A percentile compares a stretch with the other conserved stretches of the same genome.
Evolutionary conservation across 2,888 invertebrate genomes (phyloP).

Genomic region (Cenopis cana): DNA sequence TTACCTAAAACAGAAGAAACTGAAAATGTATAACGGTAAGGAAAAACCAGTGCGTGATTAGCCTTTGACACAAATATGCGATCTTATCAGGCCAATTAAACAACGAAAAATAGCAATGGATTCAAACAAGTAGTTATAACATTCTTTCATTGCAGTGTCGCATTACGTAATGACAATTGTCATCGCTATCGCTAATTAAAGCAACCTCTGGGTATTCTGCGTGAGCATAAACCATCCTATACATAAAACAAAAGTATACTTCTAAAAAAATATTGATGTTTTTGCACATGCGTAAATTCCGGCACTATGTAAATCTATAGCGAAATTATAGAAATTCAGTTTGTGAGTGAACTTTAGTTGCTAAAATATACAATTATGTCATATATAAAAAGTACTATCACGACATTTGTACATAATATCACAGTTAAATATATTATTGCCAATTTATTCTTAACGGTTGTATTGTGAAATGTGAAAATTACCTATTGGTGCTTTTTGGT

Average conservation of each 20-base stretch:
- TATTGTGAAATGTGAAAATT: background rate
- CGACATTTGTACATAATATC: background rate
- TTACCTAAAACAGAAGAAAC: too few relatives aligned
- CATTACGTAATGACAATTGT: slow-evolving; percentile 11
- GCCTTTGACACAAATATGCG: slow-evolving; percentile 37
- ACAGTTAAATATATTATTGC: slow-evolving; percentile 3
- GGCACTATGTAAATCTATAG: too few relatives aligned
- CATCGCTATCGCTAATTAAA: slow-evolving; percentile 3
- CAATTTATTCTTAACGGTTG: background rate
- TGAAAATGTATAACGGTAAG: too few relatives aligned
- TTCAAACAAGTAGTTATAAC: slow-evolving; percentile 30
- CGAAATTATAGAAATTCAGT: too few relatives aligned
- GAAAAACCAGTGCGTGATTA: slow-evolving; percentile 1
- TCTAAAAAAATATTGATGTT: too few relatives aligned
- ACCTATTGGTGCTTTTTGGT: too few relatives aligned
- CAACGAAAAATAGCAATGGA: slow-evolving; percentile 37
- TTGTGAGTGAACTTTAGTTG: background rate
- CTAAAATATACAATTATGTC: background rate
- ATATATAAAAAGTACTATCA: background rate
- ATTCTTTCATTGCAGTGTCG: slow-evolving; percentile 20
- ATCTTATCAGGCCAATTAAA: slow-evolving; percentile 39
- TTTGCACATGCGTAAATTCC: too few relatives aligned
- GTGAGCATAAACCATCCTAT: too few relatives aligned
- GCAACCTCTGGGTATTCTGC: too few relatives aligned
- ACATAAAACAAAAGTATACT: too few relatives aligned